Conservation (phyloP, 2,113 vertebrate genomes). For the Craseonycteris thonglongyai region DNA sequence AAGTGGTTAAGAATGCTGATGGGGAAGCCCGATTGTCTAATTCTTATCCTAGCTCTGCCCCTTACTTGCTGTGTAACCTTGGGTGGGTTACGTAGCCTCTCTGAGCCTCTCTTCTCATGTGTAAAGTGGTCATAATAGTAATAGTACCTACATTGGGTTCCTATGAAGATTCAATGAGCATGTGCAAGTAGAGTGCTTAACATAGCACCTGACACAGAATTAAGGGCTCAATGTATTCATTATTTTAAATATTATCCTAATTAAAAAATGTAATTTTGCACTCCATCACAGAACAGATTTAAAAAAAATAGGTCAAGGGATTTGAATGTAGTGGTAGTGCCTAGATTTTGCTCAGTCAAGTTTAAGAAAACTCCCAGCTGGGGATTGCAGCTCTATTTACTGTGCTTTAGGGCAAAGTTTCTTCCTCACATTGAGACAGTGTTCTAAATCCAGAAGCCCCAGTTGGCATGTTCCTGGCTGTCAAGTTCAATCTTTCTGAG, state of each 20-base stretch:
- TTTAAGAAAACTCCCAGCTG: not conserved
- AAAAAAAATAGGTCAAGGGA: not conserved
- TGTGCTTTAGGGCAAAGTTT: not conserved
- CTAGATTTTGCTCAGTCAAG: not conserved
- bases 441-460: not conserved
- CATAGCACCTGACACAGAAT: not conserved
- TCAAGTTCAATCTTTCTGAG: not conserved
- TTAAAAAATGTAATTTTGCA: not conserved
- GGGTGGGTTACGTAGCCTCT: not conserved
- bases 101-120: not conserved
- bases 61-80: not conserved
- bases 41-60: not conserved
- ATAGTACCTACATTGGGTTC: not conserved
- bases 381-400: not conserved
- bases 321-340: not conserved
- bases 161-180: not conserved
- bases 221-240: not conserved
- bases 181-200: not conserved
- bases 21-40: not conserved
- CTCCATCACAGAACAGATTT: not conserved
- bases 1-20: not conserved
- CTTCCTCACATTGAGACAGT: not conserved
- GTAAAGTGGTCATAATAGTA: not conserved
- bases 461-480: not conserved
- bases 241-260: not conserved